These are phyloP conservation scores for Ecliptopera silaceata DNA, from an alignment of 2,888 invertebrate genomes.

Conservation along the genomic window DNA sequence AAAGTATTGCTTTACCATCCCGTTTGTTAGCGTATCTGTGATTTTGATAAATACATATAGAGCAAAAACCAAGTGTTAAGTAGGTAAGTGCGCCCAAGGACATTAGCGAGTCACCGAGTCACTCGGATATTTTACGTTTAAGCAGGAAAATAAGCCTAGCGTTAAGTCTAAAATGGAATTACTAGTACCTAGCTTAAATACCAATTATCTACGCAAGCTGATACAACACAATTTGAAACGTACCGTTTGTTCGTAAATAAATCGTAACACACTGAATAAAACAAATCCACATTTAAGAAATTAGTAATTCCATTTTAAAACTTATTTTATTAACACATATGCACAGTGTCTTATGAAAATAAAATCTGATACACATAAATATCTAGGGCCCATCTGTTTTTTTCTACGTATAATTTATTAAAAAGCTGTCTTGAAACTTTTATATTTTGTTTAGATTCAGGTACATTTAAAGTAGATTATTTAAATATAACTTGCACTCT, in stretches of 20 bases:
- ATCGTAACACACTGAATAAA: constrained; percentile 9
- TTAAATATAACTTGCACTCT: constrained; percentile 70
- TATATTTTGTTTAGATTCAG: not conserved
- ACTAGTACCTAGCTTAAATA: constrained; percentile 44
- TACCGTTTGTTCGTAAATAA: constrained; percentile 41
- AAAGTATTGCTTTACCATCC: no score
- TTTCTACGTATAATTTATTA: constrained; percentile 4
- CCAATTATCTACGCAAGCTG: constrained; percentile 43
- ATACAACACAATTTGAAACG: constrained; percentile 52
- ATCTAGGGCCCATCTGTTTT: no score
- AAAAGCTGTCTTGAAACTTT: no score
- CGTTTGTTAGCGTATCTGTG: no score
- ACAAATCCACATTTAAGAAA: constrained; percentile 34
- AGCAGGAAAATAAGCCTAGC: constrained; percentile 16
- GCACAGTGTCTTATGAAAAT: not conserved
- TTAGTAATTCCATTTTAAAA: constrained; percentile 75
- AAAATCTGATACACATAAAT: not conserved
- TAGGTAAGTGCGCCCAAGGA: no score
- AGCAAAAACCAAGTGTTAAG: no score
- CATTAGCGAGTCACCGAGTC: no score
- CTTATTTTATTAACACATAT: constrained; percentile 4
- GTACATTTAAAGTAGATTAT: no score
- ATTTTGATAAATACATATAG: no score
- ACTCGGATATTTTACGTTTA: no score
- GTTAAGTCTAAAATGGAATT: constrained; percentile 65